Evolutionary conservation across 2,113 vertebrate genomes (phyloP).

Genomic region (Salvelinus sp.): DNA sequence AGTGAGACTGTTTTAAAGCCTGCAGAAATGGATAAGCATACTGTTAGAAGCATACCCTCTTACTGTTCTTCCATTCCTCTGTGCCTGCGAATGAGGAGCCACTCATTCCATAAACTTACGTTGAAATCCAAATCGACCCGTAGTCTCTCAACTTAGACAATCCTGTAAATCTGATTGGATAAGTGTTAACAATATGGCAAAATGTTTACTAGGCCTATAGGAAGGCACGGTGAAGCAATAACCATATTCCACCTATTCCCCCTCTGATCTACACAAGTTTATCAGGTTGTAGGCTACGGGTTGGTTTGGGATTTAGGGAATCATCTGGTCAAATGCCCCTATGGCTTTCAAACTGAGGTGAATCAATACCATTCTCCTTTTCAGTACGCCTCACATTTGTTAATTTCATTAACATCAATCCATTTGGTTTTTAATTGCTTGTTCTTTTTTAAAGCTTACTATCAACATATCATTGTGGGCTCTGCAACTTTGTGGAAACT

Average conservation of each 20-base stretch:
- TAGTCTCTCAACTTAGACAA: no score
- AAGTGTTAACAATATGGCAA: background rate
- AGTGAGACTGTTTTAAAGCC: slow-evolving; percentile 24
- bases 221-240: slow-evolving; percentile 6
- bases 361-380: slow-evolving; percentile 27
- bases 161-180: no score
- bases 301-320: slow-evolving; percentile 32
- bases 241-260: no score
- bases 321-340: slow-evolving; percentile 10
- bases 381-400: slow-evolving; percentile 12
- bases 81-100: slow-evolving; percentile 62
- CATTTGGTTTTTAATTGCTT: slow-evolving; percentile 36
- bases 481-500: slow-evolving; percentile 41
- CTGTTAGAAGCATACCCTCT: slow-evolving; percentile 34
- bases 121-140: slow-evolving; percentile 5
- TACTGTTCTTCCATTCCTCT: slow-evolving; percentile 62
- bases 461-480: slow-evolving; percentile 42
- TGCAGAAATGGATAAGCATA: slow-evolving; percentile 16
- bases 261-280: no score
- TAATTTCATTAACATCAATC: slow-evolving; percentile 39
- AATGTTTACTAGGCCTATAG: background rate
- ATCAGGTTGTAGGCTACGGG: background rate
- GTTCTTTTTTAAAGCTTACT: slow-evolving; percentile 31
- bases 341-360: slow-evolving; percentile 40
- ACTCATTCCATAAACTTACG: slow-evolving; percentile 45